Base-by-base conservation (phyloP, 2,797 vertebrate genomes). In the Anabacerthia variegaticeps region DNA sequence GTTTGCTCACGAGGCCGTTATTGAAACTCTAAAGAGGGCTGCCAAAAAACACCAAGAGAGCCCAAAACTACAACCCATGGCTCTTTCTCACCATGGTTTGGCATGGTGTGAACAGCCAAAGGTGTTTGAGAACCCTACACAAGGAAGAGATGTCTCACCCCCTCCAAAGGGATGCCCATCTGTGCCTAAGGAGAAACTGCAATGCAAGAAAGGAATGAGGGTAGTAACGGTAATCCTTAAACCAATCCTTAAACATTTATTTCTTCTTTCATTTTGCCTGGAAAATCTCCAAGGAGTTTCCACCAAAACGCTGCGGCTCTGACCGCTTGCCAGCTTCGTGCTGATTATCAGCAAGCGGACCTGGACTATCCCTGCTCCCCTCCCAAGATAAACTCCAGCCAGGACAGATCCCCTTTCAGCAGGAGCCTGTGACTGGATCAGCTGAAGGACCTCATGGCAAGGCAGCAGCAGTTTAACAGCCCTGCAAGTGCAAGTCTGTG, bases 51-150 rank as follows among this genome's bases (percentile, higher is more conserved):
- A 74, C 8, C 55, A 59, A 15, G 2, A 59, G 43, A 91, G 26
- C 14, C 36, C 6, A 3, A 74, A 78, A 32, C 54, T 28, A 15
- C 0, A 0, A 37, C 14, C 28, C 21, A 6, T 0, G 1, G 30
- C 41, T 85, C 71, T 8, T 2, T 30, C 39, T 49, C 44, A 49
- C 20, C 51, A 19, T 30, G 32, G 24, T 51, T 46, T 48, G 8
- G 24, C 14, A 69, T 0, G 0, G 41, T 2, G 2, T 28, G 61
- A 61, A 37, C 44, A 41, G 58, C 21, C 71, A 48, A 52, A 65
- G 48, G 36, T 0, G 0, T 5, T 27, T 2, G 5, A 89, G 28
- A 82, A 24, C 7, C 8, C 66, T 21, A n/a, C 0, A 1, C 9
- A 56, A 56, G 51, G 21, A 36, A 62, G 37, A 28, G 30, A 23